Evolutionary conservation across 2,888 invertebrate species (phyloP).

Genomic region (Diaphora mendica): DNA sequence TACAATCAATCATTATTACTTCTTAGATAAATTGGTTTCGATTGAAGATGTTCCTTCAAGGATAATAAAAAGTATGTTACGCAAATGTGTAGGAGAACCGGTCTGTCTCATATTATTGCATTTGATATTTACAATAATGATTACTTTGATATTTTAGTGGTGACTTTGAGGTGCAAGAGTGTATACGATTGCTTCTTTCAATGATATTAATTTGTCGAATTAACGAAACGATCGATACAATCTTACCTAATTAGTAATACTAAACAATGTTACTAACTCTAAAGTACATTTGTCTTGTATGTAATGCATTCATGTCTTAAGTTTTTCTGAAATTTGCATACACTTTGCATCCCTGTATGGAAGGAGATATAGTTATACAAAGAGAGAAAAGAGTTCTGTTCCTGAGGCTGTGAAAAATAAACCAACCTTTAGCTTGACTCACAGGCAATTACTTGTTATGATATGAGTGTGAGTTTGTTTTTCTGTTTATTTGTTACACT

Average conservation of each 20-base stretch:
- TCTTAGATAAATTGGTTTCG: background rate
- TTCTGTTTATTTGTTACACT: background rate
- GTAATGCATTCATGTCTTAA: background rate
- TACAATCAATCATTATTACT: background rate
- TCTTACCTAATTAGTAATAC: background rate
- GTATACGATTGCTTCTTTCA: background rate
- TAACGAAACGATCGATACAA: background rate
- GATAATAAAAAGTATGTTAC: conserved; percentile 8
- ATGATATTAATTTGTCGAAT: background rate
- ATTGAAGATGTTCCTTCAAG: conserved; percentile 4
- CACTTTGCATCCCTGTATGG: background rate
- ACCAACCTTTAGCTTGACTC: background rate
- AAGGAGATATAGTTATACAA: background rate
- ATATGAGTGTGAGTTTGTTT: background rate
- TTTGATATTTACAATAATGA: conserved; percentile 9
- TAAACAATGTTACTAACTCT: background rate
- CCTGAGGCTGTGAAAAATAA: background rate
- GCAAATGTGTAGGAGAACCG: background rate
- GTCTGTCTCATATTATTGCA: background rate
- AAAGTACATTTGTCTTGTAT: background rate
- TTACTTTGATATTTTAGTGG: conserved; percentile 2
- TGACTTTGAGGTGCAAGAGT: background rate
- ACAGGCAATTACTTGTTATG: background rate
- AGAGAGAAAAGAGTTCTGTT: background rate
- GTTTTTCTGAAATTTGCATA: background rate